Conservation (phyloP, 2,888 invertebrate genomes). For the Acrobasis suavella region DNA sequence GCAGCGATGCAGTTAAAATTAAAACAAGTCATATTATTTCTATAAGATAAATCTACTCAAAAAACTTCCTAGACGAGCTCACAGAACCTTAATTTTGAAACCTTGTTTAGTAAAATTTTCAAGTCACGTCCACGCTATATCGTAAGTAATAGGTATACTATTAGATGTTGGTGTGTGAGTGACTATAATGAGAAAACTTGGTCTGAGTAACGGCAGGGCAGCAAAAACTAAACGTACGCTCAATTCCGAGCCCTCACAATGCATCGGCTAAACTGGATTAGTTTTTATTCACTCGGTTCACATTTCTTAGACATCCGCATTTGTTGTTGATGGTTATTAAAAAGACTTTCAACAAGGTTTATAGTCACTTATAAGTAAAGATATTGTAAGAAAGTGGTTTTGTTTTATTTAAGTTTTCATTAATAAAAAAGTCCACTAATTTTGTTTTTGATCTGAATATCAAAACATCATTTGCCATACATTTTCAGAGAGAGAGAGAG, state of each 20-base stretch:
- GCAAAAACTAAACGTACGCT: slow-evolving; percentile 43
- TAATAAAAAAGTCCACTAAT: too few relatives aligned
- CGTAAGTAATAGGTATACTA: slow-evolving; percentile 48
- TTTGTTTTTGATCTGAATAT: too few relatives aligned
- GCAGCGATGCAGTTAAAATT: too few relatives aligned
- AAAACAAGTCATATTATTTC: too few relatives aligned
- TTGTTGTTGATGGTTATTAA: not conserved
- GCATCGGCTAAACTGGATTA: slow-evolving; percentile 21
- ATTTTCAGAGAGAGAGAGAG: too few relatives aligned
- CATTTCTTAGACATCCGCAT: slow-evolving; percentile 11
- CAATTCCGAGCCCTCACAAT: slow-evolving; percentile 21
- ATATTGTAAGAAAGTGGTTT: too few relatives aligned
- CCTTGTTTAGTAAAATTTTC: slow-evolving; percentile 7
- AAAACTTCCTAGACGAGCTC: too few relatives aligned
- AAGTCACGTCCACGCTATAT: slow-evolving; percentile 53
- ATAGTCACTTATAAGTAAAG: not conserved
- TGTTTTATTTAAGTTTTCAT: too few relatives aligned
- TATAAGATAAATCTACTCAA: too few relatives aligned
- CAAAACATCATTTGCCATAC: too few relatives aligned
- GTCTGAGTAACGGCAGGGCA: slow-evolving; percentile 45
- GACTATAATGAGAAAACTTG: slow-evolving; percentile 79
- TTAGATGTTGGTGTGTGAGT: slow-evolving; percentile 39
- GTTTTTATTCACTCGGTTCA: slow-evolving; percentile 14
- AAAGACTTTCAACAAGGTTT: not conserved
- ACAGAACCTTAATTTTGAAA: not conserved